Evolutionary conservation across 2,888 invertebrate species (phyloP).

Genomic region (Trachelus stipa): DNA sequence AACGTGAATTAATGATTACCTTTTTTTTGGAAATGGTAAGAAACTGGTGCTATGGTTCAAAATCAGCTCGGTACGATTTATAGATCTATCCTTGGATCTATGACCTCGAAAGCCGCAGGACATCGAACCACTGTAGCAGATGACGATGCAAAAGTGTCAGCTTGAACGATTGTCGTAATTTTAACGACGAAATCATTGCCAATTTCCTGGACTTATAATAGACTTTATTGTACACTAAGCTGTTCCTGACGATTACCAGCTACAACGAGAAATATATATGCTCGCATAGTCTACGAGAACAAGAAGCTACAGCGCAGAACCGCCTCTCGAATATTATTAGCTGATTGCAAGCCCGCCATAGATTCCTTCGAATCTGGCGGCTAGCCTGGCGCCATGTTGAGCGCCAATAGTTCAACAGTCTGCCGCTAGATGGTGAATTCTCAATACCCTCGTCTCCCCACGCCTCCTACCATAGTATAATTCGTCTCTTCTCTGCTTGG

Average conservation of each 20-base stretch:
- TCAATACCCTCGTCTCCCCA: neutral
- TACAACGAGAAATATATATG: neutral
- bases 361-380: neutral
- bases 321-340: neutral
- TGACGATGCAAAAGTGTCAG: neutral
- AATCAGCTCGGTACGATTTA: neutral
- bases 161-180: neutral
- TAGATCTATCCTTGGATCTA: neutral
- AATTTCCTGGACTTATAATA: neutral
- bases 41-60: neutral
- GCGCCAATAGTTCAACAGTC: neutral
- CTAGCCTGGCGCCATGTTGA: neutral
- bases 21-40: neutral
- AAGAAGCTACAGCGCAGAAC: neutral
- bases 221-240: neutral
- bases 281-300: neutral
- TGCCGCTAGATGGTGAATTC: neutral
- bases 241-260: neutral
- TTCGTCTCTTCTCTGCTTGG: neutral
- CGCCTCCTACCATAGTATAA: neutral
- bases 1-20: neutral
- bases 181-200: neutral
- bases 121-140: neutral
- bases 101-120: neutral
- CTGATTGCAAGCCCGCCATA: neutral